phyloP scores from a whole-genome alignment of 2,113 vertebrate species.

The Leucoraja erinaceus region DNA sequence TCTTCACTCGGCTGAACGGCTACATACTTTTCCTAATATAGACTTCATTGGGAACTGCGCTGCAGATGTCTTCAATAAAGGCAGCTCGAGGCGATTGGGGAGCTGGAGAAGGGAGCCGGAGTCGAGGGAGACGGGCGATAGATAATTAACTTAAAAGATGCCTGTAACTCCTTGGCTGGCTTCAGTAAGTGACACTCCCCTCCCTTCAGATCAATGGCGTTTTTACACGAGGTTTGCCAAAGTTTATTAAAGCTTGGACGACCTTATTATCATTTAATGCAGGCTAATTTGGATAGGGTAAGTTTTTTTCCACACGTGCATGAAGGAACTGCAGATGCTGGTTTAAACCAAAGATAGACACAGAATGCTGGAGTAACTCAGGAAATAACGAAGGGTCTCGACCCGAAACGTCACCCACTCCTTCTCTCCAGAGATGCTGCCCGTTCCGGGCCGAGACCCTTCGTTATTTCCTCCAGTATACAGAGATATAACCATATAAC shows the following conservation, averaged over 20 bases:
- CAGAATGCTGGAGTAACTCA: too few relatives aligned
- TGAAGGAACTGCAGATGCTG: too few relatives aligned
- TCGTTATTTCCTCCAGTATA: too few relatives aligned
- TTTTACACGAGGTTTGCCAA: neutral
- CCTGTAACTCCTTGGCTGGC: neutral
- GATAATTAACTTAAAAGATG: conserved; percentile 9
- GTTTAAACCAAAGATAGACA: too few relatives aligned
- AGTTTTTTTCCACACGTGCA: neutral
- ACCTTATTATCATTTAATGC: neutral
- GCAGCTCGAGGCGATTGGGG: too few relatives aligned
- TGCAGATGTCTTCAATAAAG: neutral
- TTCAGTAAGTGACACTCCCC: neutral
- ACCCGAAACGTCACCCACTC: too few relatives aligned
- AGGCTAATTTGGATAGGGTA: neutral
- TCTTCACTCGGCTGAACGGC: neutral
- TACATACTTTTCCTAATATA: neutral
- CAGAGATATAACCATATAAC: too few relatives aligned
- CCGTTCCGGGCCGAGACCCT: too few relatives aligned
- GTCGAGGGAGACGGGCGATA: neutral
- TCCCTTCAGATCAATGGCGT: neutral
- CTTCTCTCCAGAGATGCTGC: too few relatives aligned
- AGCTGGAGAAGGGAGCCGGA: neutral
- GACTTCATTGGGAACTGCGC: neutral
- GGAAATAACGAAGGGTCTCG: too few relatives aligned
- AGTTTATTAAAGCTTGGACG: neutral